These are phyloP conservation scores for Mylabris sibirica DNA, from an alignment of 2,888 invertebrate species.

Conservation along the genomic window DNA sequence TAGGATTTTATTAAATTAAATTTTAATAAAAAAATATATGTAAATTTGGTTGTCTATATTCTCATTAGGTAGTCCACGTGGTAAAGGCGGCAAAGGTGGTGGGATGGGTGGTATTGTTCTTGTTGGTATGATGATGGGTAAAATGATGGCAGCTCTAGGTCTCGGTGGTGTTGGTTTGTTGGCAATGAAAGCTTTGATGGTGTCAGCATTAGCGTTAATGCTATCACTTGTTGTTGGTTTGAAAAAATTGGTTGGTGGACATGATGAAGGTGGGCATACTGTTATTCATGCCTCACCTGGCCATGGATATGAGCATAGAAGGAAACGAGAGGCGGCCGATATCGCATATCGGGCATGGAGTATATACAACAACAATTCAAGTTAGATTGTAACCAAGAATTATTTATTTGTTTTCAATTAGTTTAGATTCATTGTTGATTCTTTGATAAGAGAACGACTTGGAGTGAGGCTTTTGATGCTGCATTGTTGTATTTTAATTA, in stretches of 20 bases:
- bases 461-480: background rate
- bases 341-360: slow-evolving; percentile 61
- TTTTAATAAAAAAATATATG: background rate
- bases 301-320: slow-evolving; percentile 67
- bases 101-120: slow-evolving; percentile 67
- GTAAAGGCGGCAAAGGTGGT: slow-evolving; percentile 63
- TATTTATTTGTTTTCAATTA: background rate
- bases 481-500: background rate
- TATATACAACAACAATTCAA: slow-evolving; percentile 54
- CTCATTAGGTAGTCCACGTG: slow-evolving; percentile 45
- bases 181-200: slow-evolving; percentile 73
- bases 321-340: slow-evolving; percentile 58
- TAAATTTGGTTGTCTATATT: slow-evolving; percentile 12
- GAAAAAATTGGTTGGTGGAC: slow-evolving; percentile 73
- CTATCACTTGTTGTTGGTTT: slow-evolving; percentile 77
- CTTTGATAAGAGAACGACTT: slow-evolving; percentile 15
- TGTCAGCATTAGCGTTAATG: slow-evolving; percentile 76
- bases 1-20: slow-evolving; percentile 46
- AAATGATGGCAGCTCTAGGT: slow-evolving; percentile 77
- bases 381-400: slow-evolving; percentile 31
- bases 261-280: slow-evolving; percentile 60
- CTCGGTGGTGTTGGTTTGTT: slow-evolving; percentile 78
- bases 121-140: slow-evolving; percentile 79
- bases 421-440: slow-evolving; percentile 22
- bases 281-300: slow-evolving; percentile 63